Base-by-base conservation (phyloP, 1,140 invertebrate genomes). In the Cotesia typhae region DNA sequence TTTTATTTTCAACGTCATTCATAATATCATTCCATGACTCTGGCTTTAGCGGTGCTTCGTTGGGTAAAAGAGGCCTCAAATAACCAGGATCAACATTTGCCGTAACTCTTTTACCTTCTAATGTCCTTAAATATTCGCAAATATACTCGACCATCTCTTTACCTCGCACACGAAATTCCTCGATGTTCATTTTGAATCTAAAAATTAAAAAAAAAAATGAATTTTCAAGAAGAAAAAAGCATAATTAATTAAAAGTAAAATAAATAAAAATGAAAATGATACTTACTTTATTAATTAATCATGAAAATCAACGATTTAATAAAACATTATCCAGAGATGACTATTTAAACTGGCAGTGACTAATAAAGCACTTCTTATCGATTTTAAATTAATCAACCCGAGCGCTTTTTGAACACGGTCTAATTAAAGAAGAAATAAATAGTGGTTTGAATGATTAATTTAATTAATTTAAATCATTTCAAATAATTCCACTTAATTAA, bases 81-180 rank as follows among this genome's bases (percentile, higher is more conserved):
- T 97, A 98, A 38, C 96, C 95, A 3, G 93, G 94, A 85, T 95
- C 93, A 12, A 96, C 90, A 74, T 90, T 90, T 1, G 96, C 94
- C n/a, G 93, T 95, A 1, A 96, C 95, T 73, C 93, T 85, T 72
- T 93, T 88, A 60, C 90, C 82, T 28, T 89, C 87, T 53, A 98
- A 89, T 28, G 91, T 95, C 47, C 93, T 91, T 79, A 94, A 84
- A 82, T 98, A 98, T 73, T 95, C 89, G 75, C 94, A 95, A 72
- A 98, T 96, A 81, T 95, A 98, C 83, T 98, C 96, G 36, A 98
- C 92, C 93, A 97, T 95, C 80, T 96, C 93, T 83, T 94, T 94
- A 35, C 96, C 96, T 67, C 91, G 88, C 76, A 89, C 88, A 57
- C 94, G 90, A 88, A 98, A 97, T 79, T 96, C 93, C 77, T 92